These are phyloP conservation scores for Calypte anna DNA, from an alignment of 2,113 vertebrate species.

Conservation along the genomic window DNA sequence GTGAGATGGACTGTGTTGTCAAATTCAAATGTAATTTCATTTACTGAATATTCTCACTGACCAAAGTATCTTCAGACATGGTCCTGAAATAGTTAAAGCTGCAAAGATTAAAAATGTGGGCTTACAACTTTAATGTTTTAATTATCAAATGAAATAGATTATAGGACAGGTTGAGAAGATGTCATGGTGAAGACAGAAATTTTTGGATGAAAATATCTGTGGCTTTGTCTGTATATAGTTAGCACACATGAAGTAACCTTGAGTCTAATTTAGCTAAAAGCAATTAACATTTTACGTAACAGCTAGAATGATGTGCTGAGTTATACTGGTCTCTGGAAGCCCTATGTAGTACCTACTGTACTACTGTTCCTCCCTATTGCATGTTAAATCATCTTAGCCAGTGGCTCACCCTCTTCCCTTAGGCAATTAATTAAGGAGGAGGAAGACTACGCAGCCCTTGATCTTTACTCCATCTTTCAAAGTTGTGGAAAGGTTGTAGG, in stretches of 20 bases:
- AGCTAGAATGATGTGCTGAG: background rate
- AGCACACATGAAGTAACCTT: background rate
- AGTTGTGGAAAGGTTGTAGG: no score
- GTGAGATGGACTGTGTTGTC: background rate
- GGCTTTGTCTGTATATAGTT: background rate
- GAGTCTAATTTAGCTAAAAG: background rate
- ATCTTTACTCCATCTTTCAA: background rate
- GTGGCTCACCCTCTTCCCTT: background rate
- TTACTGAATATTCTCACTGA: background rate
- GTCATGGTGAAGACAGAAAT: background rate
- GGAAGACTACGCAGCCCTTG: background rate
- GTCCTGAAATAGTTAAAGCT: background rate
- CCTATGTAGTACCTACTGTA: background rate
- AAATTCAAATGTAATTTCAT: background rate
- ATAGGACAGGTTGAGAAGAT: background rate
- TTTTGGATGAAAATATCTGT: background rate
- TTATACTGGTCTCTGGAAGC: background rate
- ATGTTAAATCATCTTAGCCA: background rate
- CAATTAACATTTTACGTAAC: background rate
- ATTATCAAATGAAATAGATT: background rate
- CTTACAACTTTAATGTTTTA: background rate
- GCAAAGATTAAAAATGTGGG: background rate
- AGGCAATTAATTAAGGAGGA: background rate
- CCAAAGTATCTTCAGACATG: background rate
- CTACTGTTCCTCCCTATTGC: background rate